Evolutionary conservation across 2,888 invertebrate genomes (phyloP).

Genomic region (Apodemia mormo): DNA sequence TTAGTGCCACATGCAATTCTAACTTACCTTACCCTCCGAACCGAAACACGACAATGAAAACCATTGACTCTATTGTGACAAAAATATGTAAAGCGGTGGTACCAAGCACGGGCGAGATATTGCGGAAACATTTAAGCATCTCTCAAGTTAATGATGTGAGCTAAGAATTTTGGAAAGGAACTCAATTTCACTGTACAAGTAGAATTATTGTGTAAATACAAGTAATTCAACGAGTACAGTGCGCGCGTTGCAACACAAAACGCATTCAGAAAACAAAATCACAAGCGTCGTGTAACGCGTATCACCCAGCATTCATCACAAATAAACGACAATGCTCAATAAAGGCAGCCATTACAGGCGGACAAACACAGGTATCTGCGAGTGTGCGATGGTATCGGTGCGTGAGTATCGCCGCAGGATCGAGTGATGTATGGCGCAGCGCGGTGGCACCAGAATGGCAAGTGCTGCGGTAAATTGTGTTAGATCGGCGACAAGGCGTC

Average conservation of each 20-base stretch:
- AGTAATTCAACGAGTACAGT: background rate
- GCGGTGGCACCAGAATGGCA: constrained; percentile 31
- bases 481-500: constrained; percentile 27
- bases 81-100: no score
- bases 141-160: no score
- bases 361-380: constrained; percentile 20
- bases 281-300: constrained; percentile 2
- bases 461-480: constrained; percentile 28
- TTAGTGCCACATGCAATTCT: no score
- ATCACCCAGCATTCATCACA: constrained; percentile 15
- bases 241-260: constrained; percentile 2
- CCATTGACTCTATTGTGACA: no score
- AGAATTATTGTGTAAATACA: background rate
- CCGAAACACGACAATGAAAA: no score
- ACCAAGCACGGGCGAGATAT: no score
- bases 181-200: background rate
- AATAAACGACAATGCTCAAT: constrained; percentile 25
- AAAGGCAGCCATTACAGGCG: constrained; percentile 33
- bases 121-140: no score
- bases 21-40: no score
- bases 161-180: background rate
- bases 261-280: constrained; percentile 15
- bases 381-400: constrained; percentile 33
- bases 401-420: constrained; percentile 34
- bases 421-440: constrained; percentile 35